phyloP scores from a whole-genome alignment of 2,888 invertebrate species.

The Cheilosia soror region DNA sequence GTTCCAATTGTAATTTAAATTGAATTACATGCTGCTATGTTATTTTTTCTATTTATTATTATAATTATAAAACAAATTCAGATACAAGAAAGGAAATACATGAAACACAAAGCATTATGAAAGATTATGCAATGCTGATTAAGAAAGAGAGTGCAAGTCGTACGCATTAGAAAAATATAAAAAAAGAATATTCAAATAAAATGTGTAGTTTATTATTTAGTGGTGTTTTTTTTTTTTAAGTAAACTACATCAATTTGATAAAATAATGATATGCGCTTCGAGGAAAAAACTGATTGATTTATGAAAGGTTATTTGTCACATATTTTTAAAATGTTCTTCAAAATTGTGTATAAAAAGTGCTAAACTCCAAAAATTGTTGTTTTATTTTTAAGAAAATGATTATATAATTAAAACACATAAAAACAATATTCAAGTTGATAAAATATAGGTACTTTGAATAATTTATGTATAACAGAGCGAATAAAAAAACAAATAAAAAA shows the following conservation, averaged over 20 bases:
- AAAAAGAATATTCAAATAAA: slow-evolving; percentile 71
- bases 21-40: slow-evolving; percentile 59
- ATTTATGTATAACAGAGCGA: slow-evolving; percentile 23
- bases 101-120: slow-evolving; percentile 69
- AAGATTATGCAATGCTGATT: slow-evolving; percentile 57
- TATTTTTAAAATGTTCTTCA: slow-evolving; percentile 34
- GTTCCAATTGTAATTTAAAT: slow-evolving; percentile 49
- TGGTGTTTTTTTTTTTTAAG: slow-evolving; percentile 43
- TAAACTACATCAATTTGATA: slow-evolving; percentile 31
- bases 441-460: slow-evolving; percentile 73
- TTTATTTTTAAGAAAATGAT: slow-evolving; percentile 18
- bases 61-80: slow-evolving; percentile 47
- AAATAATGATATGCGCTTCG: slow-evolving; percentile 59
- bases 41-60: slow-evolving; percentile 39
- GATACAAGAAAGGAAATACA: slow-evolving; percentile 73
- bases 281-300: slow-evolving; percentile 36
- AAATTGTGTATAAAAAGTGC: slow-evolving; percentile 56
- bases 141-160: slow-evolving; percentile 50
- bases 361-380: slow-evolving; percentile 69
- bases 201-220: slow-evolving; percentile 40
- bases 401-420: slow-evolving; percentile 75
- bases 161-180: slow-evolving; percentile 75
- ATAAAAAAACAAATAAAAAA: slow-evolving; percentile 68
- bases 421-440: slow-evolving; percentile 76
- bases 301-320: slow-evolving; percentile 68